Evolutionary conservation across 2,797 vertebrate genomes (phyloP).

Genomic region (Limosa lapponica): DNA sequence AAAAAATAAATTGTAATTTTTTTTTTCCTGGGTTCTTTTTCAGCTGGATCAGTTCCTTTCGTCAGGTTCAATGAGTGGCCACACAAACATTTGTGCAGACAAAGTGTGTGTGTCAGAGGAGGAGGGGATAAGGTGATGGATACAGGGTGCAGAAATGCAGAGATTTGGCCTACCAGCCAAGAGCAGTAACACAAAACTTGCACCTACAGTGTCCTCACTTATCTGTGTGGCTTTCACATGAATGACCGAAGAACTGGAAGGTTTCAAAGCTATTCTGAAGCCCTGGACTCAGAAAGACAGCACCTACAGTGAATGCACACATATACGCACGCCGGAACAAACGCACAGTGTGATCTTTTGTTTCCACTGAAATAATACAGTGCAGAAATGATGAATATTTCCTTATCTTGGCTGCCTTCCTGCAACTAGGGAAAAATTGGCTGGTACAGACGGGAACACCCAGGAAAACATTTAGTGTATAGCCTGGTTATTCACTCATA

Average conservation of each 20-base stretch:
- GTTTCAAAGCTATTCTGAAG: neutral
- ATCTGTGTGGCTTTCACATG: neutral
- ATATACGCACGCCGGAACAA: neutral
- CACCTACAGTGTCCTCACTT: neutral
- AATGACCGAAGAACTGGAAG: neutral
- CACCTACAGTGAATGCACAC: neutral
- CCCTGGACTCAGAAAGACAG: neutral
- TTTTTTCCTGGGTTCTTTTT: neutral
- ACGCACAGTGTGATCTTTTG: slow-evolving; percentile 50
- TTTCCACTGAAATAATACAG: slow-evolving; percentile 74
- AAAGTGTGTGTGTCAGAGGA: neutral
- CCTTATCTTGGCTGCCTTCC: slow-evolving; percentile 76
- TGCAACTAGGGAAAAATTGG: slow-evolving; percentile 63
- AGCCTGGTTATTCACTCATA: neutral
- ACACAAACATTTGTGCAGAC: neutral
- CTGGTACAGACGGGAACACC: slow-evolving; percentile 65
- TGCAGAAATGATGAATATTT: slow-evolving; percentile 70
- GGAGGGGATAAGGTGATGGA: neutral
- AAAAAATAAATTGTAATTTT: neutral
- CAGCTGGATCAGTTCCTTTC: neutral
- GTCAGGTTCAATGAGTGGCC: neutral
- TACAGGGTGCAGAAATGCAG: neutral
- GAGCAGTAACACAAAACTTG: neutral
- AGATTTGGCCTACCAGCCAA: neutral
- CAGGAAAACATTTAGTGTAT: slow-evolving; percentile 57